These are phyloP conservation scores for Phaenicophaeus curvirostris DNA, from an alignment of 2,797 vertebrate species.

Conservation along the genomic window DNA sequence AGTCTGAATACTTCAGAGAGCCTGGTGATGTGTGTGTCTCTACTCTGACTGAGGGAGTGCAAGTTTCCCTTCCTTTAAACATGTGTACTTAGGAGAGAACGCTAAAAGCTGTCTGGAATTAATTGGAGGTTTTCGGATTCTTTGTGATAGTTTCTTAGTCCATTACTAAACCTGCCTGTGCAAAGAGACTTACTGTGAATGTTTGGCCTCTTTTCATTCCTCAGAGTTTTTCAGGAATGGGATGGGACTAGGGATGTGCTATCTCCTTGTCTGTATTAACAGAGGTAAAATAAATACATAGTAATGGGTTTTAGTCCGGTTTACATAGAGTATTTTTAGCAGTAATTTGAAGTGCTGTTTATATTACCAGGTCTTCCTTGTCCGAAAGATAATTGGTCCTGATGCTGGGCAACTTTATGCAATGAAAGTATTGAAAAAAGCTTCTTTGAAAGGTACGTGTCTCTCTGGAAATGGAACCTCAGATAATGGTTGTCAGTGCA, in stretches of 20 bases:
- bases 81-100: neutral
- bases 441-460: constrained; percentile 93
- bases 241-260: neutral
- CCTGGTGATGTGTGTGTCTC: neutral
- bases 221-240: neutral
- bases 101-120: neutral
- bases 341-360: neutral
- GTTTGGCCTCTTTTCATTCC: neutral
- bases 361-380: constrained; percentile 90
- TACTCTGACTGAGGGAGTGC: neutral
- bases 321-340: neutral
- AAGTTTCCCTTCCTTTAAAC: neutral
- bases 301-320: neutral
- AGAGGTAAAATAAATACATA: neutral
- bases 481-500: neutral
- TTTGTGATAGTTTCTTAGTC: neutral
- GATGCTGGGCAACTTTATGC: constrained; percentile 98
- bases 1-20: neutral
- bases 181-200: neutral
- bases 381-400: constrained; percentile 93
- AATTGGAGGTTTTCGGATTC: neutral
- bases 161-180: neutral
- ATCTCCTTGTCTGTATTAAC: neutral
- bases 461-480: neutral
- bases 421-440: constrained; percentile 99